A percentile compares a stretch with the other conserved stretches of the same genome.
phyloP scores from a whole-genome alignment of 2,797 vertebrate species.

The Malurus leucopterus region DNA sequence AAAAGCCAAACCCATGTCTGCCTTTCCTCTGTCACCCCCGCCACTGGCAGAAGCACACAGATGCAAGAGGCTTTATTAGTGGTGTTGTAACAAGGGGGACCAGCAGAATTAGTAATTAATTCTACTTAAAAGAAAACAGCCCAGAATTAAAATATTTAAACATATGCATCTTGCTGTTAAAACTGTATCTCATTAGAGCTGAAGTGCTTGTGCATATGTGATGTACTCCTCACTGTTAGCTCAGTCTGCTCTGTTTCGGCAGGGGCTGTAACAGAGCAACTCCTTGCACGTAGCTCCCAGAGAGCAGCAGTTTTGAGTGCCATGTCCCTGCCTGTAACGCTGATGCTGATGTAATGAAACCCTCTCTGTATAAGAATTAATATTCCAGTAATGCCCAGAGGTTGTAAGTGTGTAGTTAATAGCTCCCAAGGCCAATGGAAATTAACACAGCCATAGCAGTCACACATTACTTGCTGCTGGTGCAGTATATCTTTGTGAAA shows the following conservation, averaged over 20 bases:
- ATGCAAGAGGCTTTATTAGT: not conserved
- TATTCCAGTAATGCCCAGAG: conserved; percentile 56
- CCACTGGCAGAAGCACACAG: not conserved
- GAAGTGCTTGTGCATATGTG: not conserved
- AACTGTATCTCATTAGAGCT: not conserved
- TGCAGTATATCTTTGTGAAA: conserved; percentile 60
- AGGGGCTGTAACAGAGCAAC: not conserved
- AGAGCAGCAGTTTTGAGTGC: not conserved
- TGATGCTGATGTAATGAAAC: conserved; percentile 14
- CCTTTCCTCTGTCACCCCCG: not conserved
- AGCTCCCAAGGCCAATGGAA: conserved; percentile 59
- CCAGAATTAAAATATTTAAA: conserved; percentile 19
- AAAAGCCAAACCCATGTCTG: not conserved
- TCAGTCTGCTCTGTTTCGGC: not conserved
- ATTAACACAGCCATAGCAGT: conserved; percentile 49
- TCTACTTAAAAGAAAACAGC: not conserved
- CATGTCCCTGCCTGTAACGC: not conserved
- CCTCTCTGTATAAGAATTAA: conserved; percentile 49
- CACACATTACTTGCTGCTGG: conserved; percentile 54
- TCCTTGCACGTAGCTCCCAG: not conserved
- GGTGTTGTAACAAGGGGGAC: not conserved
- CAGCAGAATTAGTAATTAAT: not conserved
- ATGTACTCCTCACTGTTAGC: not conserved
- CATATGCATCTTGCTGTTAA: not conserved
- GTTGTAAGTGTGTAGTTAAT: conserved; percentile 61